Percentiles rank a stretch among this genome's conserved stretches.
Conservation (phyloP, 2,797 vertebrate species). For the Sibirionetta formosa region DNA sequence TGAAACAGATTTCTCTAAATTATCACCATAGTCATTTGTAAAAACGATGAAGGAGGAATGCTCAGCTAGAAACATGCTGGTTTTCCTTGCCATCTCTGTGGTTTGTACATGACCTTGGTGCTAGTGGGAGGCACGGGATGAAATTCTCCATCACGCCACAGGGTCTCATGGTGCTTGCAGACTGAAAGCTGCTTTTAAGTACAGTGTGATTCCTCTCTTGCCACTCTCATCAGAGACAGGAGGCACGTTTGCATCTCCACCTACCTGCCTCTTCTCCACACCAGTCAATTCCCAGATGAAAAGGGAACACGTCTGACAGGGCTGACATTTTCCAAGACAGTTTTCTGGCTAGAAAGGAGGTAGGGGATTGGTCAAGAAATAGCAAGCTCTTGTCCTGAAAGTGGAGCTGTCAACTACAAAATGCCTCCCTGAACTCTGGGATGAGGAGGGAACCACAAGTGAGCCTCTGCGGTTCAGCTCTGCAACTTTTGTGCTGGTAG, state of each 20-base stretch:
- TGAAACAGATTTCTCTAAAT: not conserved
- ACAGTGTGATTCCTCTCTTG: not conserved
- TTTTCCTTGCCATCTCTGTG: not conserved
- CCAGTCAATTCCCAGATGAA: not conserved
- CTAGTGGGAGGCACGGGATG: not conserved
- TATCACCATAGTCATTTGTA: not conserved
- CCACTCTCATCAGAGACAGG: not conserved
- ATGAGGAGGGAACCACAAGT: not conserved
- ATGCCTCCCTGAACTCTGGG: not conserved
- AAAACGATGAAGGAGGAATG: not conserved
- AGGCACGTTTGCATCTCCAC: not conserved
- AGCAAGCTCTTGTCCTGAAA: not conserved
- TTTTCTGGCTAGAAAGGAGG: not conserved
- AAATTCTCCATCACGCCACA: not conserved
- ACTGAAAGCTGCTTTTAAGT: not conserved
- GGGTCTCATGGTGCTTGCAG: not conserved
- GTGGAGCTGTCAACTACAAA: not conserved
- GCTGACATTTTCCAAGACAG: not conserved
- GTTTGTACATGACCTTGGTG: not conserved
- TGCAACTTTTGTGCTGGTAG: not conserved
- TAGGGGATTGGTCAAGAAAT: not conserved
- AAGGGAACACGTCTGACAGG: not conserved
- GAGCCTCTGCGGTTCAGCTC: not conserved
- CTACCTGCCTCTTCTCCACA: constrained; percentile 26
- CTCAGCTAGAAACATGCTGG: not conserved